These are phyloP conservation scores for Trissolcus japonicus DNA, from an alignment of 2,888 invertebrate genomes.

Conservation along the genomic window DNA sequence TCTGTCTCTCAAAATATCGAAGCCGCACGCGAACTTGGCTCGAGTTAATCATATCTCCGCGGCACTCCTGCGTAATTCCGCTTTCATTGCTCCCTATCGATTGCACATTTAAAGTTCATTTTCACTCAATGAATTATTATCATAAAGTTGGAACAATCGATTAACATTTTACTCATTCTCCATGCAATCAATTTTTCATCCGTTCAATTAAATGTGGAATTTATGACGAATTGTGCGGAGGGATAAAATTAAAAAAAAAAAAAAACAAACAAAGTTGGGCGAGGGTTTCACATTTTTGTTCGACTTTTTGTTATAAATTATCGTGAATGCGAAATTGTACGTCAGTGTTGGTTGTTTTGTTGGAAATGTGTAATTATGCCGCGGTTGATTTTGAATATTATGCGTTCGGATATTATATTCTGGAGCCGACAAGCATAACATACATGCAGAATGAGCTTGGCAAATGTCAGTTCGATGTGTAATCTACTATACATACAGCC, in stretches of 20 bases:
- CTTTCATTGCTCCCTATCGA: conserved; percentile 20
- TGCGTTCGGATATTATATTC: conserved; percentile 31
- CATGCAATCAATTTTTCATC: no score
- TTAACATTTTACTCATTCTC: no score
- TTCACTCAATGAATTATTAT: conserved; percentile 10
- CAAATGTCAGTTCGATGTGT: conserved; percentile 56
- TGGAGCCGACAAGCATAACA: conserved; percentile 40
- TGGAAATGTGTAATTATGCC: conserved; percentile 12
- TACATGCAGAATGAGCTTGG: conserved; percentile 47
- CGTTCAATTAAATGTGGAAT: no score
- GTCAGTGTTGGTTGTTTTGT: conserved; percentile 4
- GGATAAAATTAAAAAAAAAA: no score
- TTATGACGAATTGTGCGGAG: no score
- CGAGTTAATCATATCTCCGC: conserved; percentile 6
- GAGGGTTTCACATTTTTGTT: no score
- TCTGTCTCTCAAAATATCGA: no score
- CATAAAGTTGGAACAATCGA: no score
- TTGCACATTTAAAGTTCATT: conserved; percentile 17
- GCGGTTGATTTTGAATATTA: conserved; percentile 28
- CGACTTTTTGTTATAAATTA: no score
- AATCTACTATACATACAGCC: conserved; percentile 40
- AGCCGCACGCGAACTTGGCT: no score
- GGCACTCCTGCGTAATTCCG: conserved; percentile 1
- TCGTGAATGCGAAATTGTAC: neutral
- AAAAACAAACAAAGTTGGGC: no score